Base-by-base conservation (phyloP, 1,140 invertebrate species). In the Leptonema lineaticorne region DNA sequence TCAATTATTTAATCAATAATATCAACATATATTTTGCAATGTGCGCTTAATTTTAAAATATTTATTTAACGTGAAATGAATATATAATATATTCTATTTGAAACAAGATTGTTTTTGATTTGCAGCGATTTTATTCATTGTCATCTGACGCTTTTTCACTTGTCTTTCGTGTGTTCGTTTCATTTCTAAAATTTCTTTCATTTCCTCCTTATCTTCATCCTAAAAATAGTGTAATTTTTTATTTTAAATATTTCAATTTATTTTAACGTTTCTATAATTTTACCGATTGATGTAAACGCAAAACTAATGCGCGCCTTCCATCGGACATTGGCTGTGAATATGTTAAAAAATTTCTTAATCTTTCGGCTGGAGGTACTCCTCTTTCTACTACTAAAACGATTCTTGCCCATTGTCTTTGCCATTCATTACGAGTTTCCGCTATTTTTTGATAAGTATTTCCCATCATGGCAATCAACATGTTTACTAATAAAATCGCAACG, bases 381-480 rank as follows among this genome's bases (percentile, higher is more conserved):
- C 97, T 84, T 78, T 99, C 97, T 26, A 99, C 92, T 14, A 98
- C 95, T 30, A 99, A 82, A 14, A 99, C 95, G 70, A 99, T 98
- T 68, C 96, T 84, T 0, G 97, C 97, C 96, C 96, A 99, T 86
- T 99, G 96, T 82, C 97, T 83, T 82, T 98, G 95, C 95, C 96
- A 99, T 79, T 99, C 97, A 79, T 98, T 98, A 74, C 94, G 87
- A 2, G 96, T 97, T 79, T 97, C 94, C 2, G 95, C 95, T 73
- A 99, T 98, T 79, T 94, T 94, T 79, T 97, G 94, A 79, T 99
- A 99, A 20, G 97, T 99, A 78, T 98, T 97, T 1, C 96, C 97
- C 96, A 99, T 98, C 96, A 99, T 99, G 74, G 97, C 97, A 75
- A 99, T 99, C 76, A 99, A 85, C 94, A 99, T 96, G 85, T 99